Percentiles rank a stretch among this genome's conserved stretches.
These are phyloP conservation scores for Dendrocincla fuliginosa DNA, from an alignment of 2,797 vertebrate genomes.

Conservation along the genomic window DNA sequence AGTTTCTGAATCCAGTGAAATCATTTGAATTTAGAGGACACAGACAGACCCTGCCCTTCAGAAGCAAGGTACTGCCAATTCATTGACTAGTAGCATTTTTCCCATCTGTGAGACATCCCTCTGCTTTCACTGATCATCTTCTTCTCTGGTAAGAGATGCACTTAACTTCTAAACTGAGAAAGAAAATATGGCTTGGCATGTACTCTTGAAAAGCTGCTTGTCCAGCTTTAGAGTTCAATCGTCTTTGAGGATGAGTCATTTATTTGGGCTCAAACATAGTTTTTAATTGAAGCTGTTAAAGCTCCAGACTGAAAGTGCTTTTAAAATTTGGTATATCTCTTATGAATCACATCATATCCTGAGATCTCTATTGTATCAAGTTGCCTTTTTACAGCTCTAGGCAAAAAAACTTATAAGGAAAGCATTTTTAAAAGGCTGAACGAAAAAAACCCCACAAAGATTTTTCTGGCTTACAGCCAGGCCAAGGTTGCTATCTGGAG, in stretches of 20 bases:
- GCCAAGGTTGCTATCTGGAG: neutral
- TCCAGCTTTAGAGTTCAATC: neutral
- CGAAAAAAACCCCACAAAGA: neutral
- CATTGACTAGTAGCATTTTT: neutral
- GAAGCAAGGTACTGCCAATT: neutral
- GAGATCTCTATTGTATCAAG: conserved; percentile 1
- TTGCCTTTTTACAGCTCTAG: conserved; percentile 33
- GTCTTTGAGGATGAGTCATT: neutral
- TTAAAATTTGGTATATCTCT: neutral
- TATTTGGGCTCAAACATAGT: neutral
- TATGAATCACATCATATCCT: neutral
- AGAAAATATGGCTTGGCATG: neutral
- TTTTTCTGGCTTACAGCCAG: neutral
- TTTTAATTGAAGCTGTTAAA: conserved; percentile 26
- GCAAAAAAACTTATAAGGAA: conserved; percentile 15
- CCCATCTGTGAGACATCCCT: neutral
- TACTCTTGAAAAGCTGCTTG: neutral
- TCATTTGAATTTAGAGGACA: neutral
- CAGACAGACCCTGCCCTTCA: neutral
- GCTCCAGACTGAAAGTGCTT: neutral
- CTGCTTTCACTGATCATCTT: neutral
- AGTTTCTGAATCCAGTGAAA: neutral
- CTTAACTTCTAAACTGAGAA: neutral
- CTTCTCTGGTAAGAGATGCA: neutral
- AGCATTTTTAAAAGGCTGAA: conserved; percentile 30